These are phyloP conservation scores for Eristalinus aeneus DNA, from an alignment of 2,888 invertebrate genomes.

Conservation along the genomic window DNA sequence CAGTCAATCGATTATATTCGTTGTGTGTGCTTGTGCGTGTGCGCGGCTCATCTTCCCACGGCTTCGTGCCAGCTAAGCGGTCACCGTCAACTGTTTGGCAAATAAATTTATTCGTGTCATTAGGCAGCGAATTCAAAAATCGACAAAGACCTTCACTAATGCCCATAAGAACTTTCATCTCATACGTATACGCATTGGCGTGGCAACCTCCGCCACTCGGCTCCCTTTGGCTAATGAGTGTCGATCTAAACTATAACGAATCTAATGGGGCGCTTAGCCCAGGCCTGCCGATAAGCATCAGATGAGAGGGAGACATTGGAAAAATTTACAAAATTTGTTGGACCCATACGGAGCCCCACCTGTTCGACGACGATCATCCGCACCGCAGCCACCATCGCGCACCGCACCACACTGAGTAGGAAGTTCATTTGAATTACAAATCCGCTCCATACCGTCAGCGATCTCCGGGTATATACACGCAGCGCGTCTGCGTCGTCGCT, in stretches of 20 bases:
- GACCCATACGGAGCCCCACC: slow-evolving; percentile 21
- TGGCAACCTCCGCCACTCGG: neutral
- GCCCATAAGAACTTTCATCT: slow-evolving; percentile 46
- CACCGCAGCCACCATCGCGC: neutral
- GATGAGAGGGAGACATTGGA: neutral
- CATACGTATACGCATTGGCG: neutral
- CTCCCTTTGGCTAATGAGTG: slow-evolving; percentile 17
- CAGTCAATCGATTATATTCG: neutral
- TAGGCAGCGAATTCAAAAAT: slow-evolving; percentile 9
- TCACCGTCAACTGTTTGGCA: slow-evolving; percentile 3
- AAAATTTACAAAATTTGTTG: neutral
- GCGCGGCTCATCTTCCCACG: slow-evolving; percentile 19
- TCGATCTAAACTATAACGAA: slow-evolving; percentile 35
- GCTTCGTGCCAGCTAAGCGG: slow-evolving; percentile 8
- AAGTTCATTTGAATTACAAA: slow-evolving; percentile 67
- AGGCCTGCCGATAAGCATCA: slow-evolving; percentile 12
- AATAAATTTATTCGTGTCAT: slow-evolving; percentile 31
- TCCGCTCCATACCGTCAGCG: slow-evolving; percentile 15
- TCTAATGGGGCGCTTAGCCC: slow-evolving; percentile 47
- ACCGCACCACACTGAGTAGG: slow-evolving; percentile 36
- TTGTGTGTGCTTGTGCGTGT: neutral
- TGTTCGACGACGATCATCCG: neutral
- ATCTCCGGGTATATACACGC: slow-evolving; percentile 6
- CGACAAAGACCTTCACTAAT: slow-evolving; percentile 8
- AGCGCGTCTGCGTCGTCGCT: too few relatives aligned